These are phyloP conservation scores for Drosophila limbata DNA, from an alignment of 2,888 invertebrate species.

Conservation along the genomic window DNA sequence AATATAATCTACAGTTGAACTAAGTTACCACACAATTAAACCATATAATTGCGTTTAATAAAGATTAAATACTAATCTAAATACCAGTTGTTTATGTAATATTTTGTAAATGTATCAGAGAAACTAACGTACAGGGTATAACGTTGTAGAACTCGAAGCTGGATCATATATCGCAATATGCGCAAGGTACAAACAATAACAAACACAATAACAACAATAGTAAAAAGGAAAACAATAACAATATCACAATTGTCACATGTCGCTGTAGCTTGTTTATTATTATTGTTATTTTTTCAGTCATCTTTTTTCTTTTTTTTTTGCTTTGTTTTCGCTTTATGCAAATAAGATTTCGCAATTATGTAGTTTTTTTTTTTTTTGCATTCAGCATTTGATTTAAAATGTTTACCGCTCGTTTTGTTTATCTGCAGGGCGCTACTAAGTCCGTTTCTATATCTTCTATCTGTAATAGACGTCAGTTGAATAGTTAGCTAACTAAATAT, in stretches of 20 bases:
- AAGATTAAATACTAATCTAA: background rate
- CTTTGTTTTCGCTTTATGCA: constrained; percentile 58
- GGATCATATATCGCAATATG: constrained; percentile 10
- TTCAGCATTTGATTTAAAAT: constrained; percentile 57
- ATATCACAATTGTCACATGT: constrained; percentile 60
- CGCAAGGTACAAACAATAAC: constrained; percentile 8
- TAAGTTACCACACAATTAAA: background rate
- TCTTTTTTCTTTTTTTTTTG: constrained; percentile 12
- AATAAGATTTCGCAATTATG: constrained; percentile 47
- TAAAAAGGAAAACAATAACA: constrained; percentile 29
- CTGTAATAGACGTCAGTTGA: constrained; percentile 12
- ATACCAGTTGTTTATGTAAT: constrained; percentile 4
- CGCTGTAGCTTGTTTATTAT: constrained; percentile 39
- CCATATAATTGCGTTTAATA: background rate
- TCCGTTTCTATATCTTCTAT: constrained; percentile 44
- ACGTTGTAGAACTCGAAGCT: constrained; percentile 3
- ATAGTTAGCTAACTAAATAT: background rate
- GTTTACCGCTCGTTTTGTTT: constrained; percentile 52
- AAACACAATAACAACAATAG: constrained; percentile 23
- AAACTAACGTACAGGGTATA: background rate
- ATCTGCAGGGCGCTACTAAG: constrained; percentile 43
- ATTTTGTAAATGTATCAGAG: background rate
- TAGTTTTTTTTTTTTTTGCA: constrained; percentile 16
- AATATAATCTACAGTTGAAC: background rate
- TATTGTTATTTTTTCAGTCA: constrained; percentile 15